Percentiles rank a stretch among this genome's conserved stretches.
phyloP scores from a whole-genome alignment of 2,113 vertebrate species.

The Nicator chloris region DNA sequence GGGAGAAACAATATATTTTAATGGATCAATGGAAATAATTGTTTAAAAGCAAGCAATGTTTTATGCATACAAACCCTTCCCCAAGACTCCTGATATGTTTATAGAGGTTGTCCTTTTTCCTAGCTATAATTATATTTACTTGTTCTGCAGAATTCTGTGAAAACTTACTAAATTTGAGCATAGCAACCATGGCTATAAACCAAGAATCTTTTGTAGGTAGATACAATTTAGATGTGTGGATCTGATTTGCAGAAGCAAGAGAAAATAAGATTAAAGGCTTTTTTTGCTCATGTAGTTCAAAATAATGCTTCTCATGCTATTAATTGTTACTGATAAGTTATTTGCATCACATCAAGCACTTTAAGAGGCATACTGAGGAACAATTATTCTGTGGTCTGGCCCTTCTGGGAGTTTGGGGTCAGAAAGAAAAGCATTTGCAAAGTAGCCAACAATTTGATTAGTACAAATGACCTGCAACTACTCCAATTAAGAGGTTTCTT shows the following conservation, averaged over 20 bases:
- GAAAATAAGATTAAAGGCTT: neutral
- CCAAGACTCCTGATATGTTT: neutral
- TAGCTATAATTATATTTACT: neutral
- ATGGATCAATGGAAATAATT: neutral
- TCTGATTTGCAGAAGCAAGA: neutral
- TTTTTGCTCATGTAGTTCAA: neutral
- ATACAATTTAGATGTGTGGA: neutral
- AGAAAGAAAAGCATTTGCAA: slow-evolving; percentile 29
- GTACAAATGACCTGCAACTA: slow-evolving; percentile 50
- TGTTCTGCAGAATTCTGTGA: neutral
- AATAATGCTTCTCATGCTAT: neutral
- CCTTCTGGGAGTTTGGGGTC: slow-evolving; percentile 17
- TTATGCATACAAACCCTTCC: neutral
- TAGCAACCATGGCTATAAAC: slow-evolving; percentile 9
- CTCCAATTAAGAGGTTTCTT: slow-evolving; percentile 48
- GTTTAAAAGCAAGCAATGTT: neutral
- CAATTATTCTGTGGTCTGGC: slow-evolving; percentile 1
- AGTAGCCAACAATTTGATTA: slow-evolving; percentile 52
- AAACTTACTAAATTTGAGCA: neutral
- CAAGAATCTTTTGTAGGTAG: neutral
- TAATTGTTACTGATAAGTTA: slow-evolving; percentile 30
- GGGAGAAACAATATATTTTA: neutral
- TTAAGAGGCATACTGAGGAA: neutral
- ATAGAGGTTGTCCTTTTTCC: neutral
- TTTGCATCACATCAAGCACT: neutral